phyloP scores from a whole-genome alignment of 2,888 invertebrate genomes.

The Leptopilina drosophilae region DNA sequence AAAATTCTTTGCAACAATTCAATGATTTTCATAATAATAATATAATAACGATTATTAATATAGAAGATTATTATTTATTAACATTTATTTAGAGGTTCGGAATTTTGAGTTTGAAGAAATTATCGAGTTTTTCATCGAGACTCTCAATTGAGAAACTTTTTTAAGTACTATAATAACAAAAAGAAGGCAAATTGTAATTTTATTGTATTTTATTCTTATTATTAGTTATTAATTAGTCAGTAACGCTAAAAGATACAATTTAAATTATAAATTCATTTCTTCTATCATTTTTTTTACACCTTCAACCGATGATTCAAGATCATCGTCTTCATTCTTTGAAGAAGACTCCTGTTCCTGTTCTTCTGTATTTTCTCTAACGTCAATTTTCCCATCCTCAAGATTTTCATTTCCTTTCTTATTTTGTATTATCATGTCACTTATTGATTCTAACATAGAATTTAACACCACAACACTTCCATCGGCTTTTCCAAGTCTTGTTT shows the following conservation, averaged over 20 bases:
- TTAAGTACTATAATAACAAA: too few species aligned
- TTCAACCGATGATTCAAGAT: neutral
- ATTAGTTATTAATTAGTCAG: too few species aligned
- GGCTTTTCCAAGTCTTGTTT: constrained; percentile 65
- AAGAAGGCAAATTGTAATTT: too few species aligned
- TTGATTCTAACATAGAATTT: neutral
- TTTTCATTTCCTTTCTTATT: neutral
- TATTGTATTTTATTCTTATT: too few species aligned
- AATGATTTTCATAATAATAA: too few species aligned
- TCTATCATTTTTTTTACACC: constrained; percentile 6
- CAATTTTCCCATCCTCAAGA: neutral
- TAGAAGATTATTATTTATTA: too few species aligned
- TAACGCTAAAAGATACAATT: neutral
- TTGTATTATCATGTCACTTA: neutral
- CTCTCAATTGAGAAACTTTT: too few species aligned
- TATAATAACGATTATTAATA: too few species aligned
- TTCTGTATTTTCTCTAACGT: neutral
- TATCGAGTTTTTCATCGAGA: too few species aligned
- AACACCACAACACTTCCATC: constrained; percentile 63
- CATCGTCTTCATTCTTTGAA: neutral
- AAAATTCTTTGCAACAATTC: too few species aligned
- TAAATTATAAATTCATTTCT: neutral
- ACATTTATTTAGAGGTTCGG: too few species aligned
- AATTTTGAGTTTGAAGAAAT: too few species aligned
- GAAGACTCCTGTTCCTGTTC: neutral